phyloP scores from a whole-genome alignment of 1,140 invertebrate genomes.

The Eufriesea mexicana region DNA sequence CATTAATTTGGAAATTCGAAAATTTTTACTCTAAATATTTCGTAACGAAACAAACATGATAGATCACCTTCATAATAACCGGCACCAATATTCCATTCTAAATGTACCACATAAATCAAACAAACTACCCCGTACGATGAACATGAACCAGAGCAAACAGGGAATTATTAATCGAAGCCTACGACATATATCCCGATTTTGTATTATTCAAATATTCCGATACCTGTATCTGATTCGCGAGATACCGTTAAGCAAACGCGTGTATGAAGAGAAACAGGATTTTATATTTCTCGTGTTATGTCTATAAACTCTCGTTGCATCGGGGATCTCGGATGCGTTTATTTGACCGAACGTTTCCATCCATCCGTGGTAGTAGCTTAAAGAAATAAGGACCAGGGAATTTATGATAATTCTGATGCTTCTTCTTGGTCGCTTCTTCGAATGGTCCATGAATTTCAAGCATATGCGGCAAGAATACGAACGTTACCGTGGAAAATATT shows the following conservation, averaged over 20 bases:
- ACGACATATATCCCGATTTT: background rate
- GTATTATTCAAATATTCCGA: background rate
- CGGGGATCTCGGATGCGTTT: background rate
- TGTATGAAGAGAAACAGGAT: background rate
- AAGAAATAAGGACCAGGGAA: conserved; percentile 33
- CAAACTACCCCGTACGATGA: too few species aligned
- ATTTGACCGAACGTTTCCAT: conserved; percentile 21
- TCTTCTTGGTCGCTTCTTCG: conserved; percentile 39
- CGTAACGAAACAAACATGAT: too few species aligned
- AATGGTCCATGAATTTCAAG: conserved; percentile 52
- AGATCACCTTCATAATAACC: too few species aligned
- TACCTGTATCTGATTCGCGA: background rate
- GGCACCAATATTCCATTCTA: too few species aligned
- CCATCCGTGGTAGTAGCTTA: conserved; percentile 3
- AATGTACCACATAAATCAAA: too few species aligned
- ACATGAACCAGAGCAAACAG: background rate
- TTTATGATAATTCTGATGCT: conserved; percentile 52
- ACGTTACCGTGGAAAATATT: conserved; percentile 34
- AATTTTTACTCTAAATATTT: too few species aligned
- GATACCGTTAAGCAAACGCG: background rate
- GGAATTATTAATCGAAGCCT: background rate
- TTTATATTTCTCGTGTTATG: background rate
- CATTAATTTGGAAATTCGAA: too few species aligned
- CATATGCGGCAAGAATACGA: conserved; percentile 30
- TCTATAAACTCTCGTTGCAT: background rate